These are phyloP conservation scores for Microctenopoma steveboyesi DNA, from an alignment of 2,797 vertebrate species.

Conservation along the genomic window DNA sequence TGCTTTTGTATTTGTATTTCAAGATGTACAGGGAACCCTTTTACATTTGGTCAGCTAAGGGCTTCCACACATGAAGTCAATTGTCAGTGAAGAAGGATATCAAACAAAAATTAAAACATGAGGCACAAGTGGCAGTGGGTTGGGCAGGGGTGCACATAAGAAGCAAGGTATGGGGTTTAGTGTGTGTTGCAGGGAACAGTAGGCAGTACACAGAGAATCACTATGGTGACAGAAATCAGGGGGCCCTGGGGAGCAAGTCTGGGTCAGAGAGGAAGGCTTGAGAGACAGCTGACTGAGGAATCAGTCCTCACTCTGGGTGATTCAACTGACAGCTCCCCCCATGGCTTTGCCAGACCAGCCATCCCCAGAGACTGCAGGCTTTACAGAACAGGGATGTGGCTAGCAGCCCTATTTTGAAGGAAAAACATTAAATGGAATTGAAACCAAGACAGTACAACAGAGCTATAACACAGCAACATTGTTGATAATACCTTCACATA, in stretches of 20 bases:
- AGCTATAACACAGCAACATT: conserved; percentile 27
- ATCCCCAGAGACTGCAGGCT: conserved; percentile 62
- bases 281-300: conserved; percentile 86
- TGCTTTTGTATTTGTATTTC: conserved; percentile 59
- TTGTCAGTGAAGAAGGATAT: conserved; percentile 74
- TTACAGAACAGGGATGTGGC: conserved; percentile 66
- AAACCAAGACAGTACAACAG: conserved; percentile 36
- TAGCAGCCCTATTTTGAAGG: conserved; percentile 46
- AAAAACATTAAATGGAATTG: conserved; percentile 25
- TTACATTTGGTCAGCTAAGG: conserved; percentile 68
- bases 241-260: conserved; percentile 78
- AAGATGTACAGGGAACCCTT: conserved; percentile 77
- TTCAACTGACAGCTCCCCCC: conserved; percentile 83
- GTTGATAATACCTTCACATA: conserved; percentile 35
- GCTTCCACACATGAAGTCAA: conserved; percentile 62
- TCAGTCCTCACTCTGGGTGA: conserved; percentile 82
- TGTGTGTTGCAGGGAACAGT: conserved; percentile 45
- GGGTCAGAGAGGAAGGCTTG: conserved; percentile 79
- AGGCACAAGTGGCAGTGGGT: conserved; percentile 63
- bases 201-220: conserved; percentile 82
- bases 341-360: conserved; percentile 66
- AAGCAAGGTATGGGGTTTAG: not conserved
- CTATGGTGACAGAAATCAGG: conserved; percentile 87
- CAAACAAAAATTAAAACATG: conserved; percentile 77
- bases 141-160: conserved; percentile 47